Percentiles rank a stretch among this genome's conserved stretches.
Evolutionary conservation across 2,888 invertebrate species (phyloP).

Genomic region (Mythimna ferrago): DNA sequence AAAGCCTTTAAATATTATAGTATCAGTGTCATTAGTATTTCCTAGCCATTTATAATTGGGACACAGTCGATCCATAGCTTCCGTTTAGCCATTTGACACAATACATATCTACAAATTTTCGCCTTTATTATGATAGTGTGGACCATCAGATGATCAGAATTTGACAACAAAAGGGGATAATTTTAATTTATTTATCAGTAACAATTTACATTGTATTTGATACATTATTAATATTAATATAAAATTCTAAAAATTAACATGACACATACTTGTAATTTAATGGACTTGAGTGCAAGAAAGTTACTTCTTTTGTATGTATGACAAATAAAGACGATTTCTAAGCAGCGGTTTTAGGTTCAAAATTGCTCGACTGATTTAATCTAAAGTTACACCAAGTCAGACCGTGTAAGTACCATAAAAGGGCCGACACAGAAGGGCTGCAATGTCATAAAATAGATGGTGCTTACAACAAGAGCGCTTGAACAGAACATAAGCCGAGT

Average conservation of each 20-base stretch:
- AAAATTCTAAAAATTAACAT: too few species aligned
- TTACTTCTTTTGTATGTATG: neutral
- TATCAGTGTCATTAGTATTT: neutral
- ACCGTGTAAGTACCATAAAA: slow-evolving; percentile 16
- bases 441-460: slow-evolving; percentile 35
- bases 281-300: neutral
- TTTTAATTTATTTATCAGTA: too few species aligned
- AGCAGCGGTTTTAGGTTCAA: neutral
- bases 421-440: slow-evolving; percentile 3
- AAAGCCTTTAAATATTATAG: too few species aligned
- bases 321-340: neutral
- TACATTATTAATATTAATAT: too few species aligned
- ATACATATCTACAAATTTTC: too few species aligned
- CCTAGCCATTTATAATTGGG: neutral
- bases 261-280: neutral
- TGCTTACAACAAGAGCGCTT: slow-evolving; percentile 43
- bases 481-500: slow-evolving; percentile 25
- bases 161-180: too few species aligned
- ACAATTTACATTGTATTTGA: too few species aligned
- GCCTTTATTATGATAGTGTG: too few species aligned
- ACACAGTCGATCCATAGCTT: neutral
- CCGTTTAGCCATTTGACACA: too few species aligned
- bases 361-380: slow-evolving; percentile 5
- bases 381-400: slow-evolving; percentile 12
- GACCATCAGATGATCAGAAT: too few species aligned